Evolutionary conservation across 2,113 vertebrate species (phyloP).

Genomic region (Rhegmatorhina hoffmannsi): DNA sequence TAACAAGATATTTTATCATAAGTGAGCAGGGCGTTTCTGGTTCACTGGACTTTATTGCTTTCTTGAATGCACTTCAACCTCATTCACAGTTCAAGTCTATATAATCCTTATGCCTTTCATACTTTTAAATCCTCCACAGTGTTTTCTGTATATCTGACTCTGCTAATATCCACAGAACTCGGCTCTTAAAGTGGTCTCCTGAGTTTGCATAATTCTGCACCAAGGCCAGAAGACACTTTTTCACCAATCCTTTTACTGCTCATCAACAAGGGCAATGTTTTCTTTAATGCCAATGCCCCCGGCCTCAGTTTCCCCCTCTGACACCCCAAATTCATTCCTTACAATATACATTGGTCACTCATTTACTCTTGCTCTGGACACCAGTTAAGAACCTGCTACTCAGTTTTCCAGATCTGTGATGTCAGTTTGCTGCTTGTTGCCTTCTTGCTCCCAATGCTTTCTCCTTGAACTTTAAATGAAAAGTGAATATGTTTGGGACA

Average conservation of each 20-base stretch:
- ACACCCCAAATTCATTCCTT: background rate
- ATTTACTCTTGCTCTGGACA: background rate
- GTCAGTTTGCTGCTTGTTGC: background rate
- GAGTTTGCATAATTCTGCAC: slow-evolving; percentile 29
- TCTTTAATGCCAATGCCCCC: background rate
- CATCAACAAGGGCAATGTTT: background rate
- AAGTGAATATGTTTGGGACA: background rate
- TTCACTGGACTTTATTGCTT: slow-evolving; percentile 75
- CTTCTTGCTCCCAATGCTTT: background rate
- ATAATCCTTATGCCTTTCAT: slow-evolving; percentile 74
- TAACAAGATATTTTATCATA: slow-evolving; percentile 80
- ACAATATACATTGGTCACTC: background rate
- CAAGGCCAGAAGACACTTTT: slow-evolving; percentile 15
- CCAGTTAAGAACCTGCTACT: background rate
- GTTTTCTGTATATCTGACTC: slow-evolving; percentile 54
- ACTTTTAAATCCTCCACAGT: slow-evolving; percentile 68
- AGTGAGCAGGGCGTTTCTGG: slow-evolving; percentile 76
- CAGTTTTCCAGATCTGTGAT: background rate
- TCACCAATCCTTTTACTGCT: background rate
- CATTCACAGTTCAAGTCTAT: slow-evolving; percentile 67
- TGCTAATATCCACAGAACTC: slow-evolving; percentile 29
- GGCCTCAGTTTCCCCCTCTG: background rate
- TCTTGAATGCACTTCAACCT: slow-evolving; percentile 74
- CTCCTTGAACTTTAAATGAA: background rate
- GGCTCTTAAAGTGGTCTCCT: background rate